Percentiles rank a stretch among this genome's conserved stretches.
phyloP scores from a whole-genome alignment of 2,888 invertebrate genomes.

The Geophilus truncorum region DNA sequence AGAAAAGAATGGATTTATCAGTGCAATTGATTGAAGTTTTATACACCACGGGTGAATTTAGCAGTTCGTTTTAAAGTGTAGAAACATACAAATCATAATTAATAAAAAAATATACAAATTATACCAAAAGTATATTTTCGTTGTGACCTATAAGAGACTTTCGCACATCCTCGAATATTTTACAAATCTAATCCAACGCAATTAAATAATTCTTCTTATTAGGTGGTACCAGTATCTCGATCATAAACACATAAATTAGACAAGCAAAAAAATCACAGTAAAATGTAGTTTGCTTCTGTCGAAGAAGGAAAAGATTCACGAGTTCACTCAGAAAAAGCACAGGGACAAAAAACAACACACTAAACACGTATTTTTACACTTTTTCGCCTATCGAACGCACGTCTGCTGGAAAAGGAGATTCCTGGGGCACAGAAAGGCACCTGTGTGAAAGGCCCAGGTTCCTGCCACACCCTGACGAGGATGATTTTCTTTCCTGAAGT shows the following conservation, averaged over 20 bases:
- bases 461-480: constrained; percentile 15
- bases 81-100: not conserved
- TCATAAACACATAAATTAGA: not conserved
- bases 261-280: not conserved
- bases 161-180: not conserved
- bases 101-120: not conserved
- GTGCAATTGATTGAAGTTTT: constrained; percentile 20
- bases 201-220: too few species aligned
- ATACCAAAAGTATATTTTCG: not conserved
- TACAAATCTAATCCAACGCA: not conserved
- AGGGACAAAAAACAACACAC: constrained; percentile 2
- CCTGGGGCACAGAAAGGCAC: constrained; percentile 25
- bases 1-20: not conserved
- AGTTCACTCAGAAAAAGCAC: not conserved
- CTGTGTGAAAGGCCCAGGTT: constrained; percentile 18
- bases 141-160: not conserved
- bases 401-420: constrained; percentile 4
- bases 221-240: too few species aligned
- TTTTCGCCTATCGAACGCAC: not conserved
- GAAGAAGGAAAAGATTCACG: not conserved
- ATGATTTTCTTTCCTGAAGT: not conserved
- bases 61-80: not conserved
- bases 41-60: not conserved
- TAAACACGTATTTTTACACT: not conserved
- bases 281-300: not conserved